phyloP scores from a whole-genome alignment of 1,140 invertebrate genomes.

The Anthonomus grandis region DNA sequence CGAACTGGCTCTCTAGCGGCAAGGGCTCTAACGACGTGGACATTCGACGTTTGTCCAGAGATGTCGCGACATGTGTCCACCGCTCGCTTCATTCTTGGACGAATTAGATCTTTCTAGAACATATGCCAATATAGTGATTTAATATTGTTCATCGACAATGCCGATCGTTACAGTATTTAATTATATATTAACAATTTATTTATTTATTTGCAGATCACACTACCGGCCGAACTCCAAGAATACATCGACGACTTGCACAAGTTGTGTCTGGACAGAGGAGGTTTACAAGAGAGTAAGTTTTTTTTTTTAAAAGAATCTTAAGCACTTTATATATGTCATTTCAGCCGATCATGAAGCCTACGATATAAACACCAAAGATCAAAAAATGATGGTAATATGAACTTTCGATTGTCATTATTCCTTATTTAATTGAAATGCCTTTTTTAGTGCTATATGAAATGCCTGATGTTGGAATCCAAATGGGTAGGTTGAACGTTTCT shows the following conservation, averaged over 20 bases:
- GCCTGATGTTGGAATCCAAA: constrained; percentile 35
- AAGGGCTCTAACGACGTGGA: too few species aligned
- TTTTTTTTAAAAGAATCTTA: neutral
- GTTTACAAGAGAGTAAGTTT: constrained; percentile 26
- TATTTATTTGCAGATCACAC: constrained; percentile 22
- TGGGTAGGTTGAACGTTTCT: constrained; percentile 37
- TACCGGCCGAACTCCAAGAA: constrained; percentile 32
- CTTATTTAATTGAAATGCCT: neutral
- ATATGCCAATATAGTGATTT: too few species aligned
- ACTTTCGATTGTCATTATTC: neutral
- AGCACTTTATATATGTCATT: constrained; percentile 13
- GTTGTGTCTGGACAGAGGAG: constrained; percentile 20
- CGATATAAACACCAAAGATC: constrained; percentile 27
- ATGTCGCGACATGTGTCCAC: too few species aligned
- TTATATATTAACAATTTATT: too few species aligned
- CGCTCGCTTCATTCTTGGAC: too few species aligned
- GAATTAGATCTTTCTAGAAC: too few species aligned
- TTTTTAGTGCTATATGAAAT: constrained; percentile 39
- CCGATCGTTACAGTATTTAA: too few species aligned
- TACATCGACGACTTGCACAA: constrained; percentile 27
- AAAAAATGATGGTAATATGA: constrained; percentile 30
- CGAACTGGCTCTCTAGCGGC: too few species aligned
- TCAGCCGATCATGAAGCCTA: constrained; percentile 30
- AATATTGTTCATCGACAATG: too few species aligned
- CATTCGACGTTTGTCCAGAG: too few species aligned